Evolutionary conservation across 1,140 invertebrate species (phyloP), one percentile per base, ranked within the genome.

Genomic region (Procambarus clarkii): DNA sequence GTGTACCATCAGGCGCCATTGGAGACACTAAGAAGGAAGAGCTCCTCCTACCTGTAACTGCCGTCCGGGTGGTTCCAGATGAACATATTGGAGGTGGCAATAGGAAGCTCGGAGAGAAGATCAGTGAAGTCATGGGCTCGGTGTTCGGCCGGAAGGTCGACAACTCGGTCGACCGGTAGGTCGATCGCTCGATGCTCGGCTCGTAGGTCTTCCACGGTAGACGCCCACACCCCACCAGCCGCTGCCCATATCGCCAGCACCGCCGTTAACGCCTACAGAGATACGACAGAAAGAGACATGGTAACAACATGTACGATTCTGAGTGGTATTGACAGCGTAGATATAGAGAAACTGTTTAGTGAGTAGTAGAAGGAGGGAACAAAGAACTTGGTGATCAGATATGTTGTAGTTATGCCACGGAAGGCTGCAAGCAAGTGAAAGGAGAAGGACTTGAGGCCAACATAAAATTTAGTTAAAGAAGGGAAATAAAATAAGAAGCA

Each of bases 31-130:
- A 46, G 46, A 24, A 24, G 7, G 46, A 45, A 13, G 18, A 3
- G 8, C 2, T 8, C 46, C 3, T 7, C 88, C 13, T 18, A 91
- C 88, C 88, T 91, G 58, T 91, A 91, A 21, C 80, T 80, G 21
- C 88, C 88, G 24, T 91, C 82, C 64, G 71, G 71, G 8, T 48
- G 60, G 11, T 46, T 85, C 88, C 88, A 91, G 2, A 78, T 86
- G 58, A 91, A 91, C 76, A 79, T 78, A 76, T 91, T 50, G 15
- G 50, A 11, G 18, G 88, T 79, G 82, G 76, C 88, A 9, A 79
- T 18, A 2, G 88, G 88, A 24, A 91, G 81, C 13, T 64, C 81
- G 9, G 88, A 85, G 46, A 78, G 69, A 24, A 91, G 77, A 15
- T 64, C 60, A 64, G 18, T 64, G 18, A 15, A 18, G 18, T 15